phyloP scores from a whole-genome alignment of 2,797 vertebrate species.

The Darevskia nairensis region DNA sequence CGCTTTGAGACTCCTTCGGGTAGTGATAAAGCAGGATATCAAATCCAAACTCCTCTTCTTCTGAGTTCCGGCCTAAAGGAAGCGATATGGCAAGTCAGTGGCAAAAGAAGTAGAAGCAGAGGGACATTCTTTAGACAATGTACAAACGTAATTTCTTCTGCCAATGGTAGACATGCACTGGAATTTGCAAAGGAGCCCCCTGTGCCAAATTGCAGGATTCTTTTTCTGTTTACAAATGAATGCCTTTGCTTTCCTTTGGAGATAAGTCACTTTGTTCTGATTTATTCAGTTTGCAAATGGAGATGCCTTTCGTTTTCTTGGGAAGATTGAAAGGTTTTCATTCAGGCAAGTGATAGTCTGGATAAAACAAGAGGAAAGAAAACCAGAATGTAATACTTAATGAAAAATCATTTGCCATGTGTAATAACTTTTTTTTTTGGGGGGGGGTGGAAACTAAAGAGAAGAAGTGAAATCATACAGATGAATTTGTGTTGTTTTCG shows the following conservation, averaged over 20 bases:
- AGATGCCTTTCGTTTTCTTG: slow-evolving; percentile 76
- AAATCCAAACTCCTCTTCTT: not conserved
- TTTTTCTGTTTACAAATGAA: slow-evolving; percentile 75
- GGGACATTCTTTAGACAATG: slow-evolving; percentile 78
- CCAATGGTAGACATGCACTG: slow-evolving; percentile 75
- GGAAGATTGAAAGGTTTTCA: slow-evolving; percentile 60
- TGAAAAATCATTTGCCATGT: slow-evolving; percentile 60
- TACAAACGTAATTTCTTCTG: slow-evolving; percentile 77
- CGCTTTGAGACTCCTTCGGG: no score
- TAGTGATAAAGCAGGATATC: no score
- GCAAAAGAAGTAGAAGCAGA: slow-evolving; percentile 72
- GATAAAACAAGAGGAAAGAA: slow-evolving; percentile 50
- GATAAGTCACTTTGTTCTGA: slow-evolving; percentile 76
- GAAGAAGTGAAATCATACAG: slow-evolving; percentile 15
- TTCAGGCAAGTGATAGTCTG: slow-evolving; percentile 45
- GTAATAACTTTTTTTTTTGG: not conserved
- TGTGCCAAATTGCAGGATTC: slow-evolving; percentile 72
- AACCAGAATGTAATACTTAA: slow-evolving; percentile 60
- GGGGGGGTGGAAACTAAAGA: slow-evolving; percentile 33
- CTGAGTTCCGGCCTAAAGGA: slow-evolving; percentile 70
- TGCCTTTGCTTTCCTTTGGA: slow-evolving; percentile 70
- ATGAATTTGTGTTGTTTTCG: not conserved
- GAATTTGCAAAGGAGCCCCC: slow-evolving; percentile 67
- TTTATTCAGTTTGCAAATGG: slow-evolving; percentile 74
- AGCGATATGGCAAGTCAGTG: slow-evolving; percentile 75